phyloP scores from a whole-genome alignment of 2,797 vertebrate genomes.

The Microctenopoma lineatum region DNA sequence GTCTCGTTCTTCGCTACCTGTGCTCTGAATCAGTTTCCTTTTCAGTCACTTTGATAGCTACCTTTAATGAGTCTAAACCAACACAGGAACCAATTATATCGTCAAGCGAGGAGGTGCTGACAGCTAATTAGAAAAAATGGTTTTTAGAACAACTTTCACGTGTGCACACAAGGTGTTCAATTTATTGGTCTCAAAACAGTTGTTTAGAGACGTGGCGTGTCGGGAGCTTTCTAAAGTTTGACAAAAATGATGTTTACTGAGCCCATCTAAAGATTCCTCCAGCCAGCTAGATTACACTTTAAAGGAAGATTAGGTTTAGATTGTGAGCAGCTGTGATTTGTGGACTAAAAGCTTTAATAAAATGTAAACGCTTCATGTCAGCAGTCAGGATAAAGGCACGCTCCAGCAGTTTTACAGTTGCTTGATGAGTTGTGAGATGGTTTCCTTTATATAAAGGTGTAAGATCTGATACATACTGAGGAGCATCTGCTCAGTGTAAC shows the following conservation, averaged over 20 bases:
- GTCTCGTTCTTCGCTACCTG: background rate
- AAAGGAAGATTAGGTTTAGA: background rate
- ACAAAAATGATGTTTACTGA: too few relatives aligned
- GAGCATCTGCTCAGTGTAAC: constrained; percentile 45
- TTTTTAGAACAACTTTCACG: too few relatives aligned
- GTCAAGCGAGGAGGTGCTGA: constrained; percentile 51
- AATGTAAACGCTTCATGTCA: constrained; percentile 34
- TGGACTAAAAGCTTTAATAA: constrained; percentile 12
- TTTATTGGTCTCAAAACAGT: too few relatives aligned
- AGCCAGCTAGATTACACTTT: background rate
- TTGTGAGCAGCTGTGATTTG: background rate
- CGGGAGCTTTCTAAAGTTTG: too few relatives aligned
- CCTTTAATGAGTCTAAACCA: constrained; percentile 55
- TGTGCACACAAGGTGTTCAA: background rate
- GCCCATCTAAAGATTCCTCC: background rate
- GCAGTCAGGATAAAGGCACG: constrained; percentile 1
- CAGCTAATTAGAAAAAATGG: constrained; percentile 64
- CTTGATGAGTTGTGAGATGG: constrained; percentile 31
- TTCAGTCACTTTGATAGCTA: constrained; percentile 39
- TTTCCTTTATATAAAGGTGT: constrained; percentile 48
- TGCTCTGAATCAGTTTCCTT: constrained; percentile 22
- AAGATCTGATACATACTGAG: constrained; percentile 34
- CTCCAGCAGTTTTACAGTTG: constrained; percentile 10
- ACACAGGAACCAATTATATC: constrained; percentile 55
- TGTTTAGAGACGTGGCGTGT: too few relatives aligned